Percentiles rank a stretch among this genome's conserved stretches.
Evolutionary conservation across 2,113 vertebrate genomes (phyloP).

Genomic region (Peromyscus polionotus): DNA sequence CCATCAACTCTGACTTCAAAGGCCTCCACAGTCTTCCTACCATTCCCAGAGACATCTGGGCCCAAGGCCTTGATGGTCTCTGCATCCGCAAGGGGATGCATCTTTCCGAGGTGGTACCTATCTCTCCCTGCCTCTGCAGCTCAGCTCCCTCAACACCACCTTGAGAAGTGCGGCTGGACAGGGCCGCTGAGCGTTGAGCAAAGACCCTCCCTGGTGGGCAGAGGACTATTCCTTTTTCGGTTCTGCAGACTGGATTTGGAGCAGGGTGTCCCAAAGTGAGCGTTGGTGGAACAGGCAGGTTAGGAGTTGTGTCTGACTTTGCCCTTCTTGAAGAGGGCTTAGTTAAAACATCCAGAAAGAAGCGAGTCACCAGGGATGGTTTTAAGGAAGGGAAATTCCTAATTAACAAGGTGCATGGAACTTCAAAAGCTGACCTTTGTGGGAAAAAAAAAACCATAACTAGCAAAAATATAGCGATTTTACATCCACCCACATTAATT

Average conservation of each 20-base stretch:
- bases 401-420: slow-evolving; percentile 36
- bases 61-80: not conserved
- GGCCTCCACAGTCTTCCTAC: not conserved
- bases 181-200: not conserved
- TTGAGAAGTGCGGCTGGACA: not conserved
- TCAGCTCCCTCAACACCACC: not conserved
- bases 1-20: not conserved
- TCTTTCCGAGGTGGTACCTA: not conserved
- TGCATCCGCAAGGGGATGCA: not conserved
- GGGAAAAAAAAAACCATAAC: not conserved
- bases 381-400: slow-evolving; percentile 52
- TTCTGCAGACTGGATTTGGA: not conserved
- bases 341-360: slow-evolving; percentile 57
- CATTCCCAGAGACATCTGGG: not conserved
- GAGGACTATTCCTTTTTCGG: not conserved
- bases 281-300: not conserved
- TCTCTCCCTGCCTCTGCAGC: not conserved
- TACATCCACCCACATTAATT: not conserved
- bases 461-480: slow-evolving; percentile 3
- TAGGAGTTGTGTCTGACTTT: not conserved
- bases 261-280: not conserved
- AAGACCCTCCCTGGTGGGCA: not conserved
- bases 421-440: slow-evolving; percentile 50
- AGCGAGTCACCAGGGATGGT: slow-evolving; percentile 33
- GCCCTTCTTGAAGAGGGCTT: slow-evolving; percentile 40